Evolutionary conservation across 1,140 invertebrate genomes (phyloP), one percentile per base, ranked within the genome.

Genomic region (Danaus plexippus): DNA sequence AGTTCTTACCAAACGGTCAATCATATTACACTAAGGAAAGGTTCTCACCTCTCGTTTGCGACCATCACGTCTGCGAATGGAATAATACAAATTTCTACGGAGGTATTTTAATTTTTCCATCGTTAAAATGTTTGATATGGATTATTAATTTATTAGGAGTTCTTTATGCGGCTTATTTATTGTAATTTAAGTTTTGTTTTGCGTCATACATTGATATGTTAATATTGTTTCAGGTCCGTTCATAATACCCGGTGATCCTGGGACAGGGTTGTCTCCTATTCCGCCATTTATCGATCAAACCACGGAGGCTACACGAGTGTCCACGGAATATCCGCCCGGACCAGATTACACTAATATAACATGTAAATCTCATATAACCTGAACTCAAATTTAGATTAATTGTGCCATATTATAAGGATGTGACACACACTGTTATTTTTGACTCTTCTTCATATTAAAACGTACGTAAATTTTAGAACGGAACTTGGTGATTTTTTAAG

Each of bases 41-140:
- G 9, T 63, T 59, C 7, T 68, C 80, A 1, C 83, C 83, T 0
- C 49, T 86, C 10, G 59, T 69, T 1, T 86, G 83, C 43, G 74
- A 84, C 53, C 83, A 86, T 13, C 83, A 86, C 22, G 83, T 84
- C 1, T 86, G 83, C 58, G 83, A 86, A 42, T 86, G 80, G 80
- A 86, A 86, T 52, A 77, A 83, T 53, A 86, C 83, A 1, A 86
- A 86, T 53, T 82, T 80, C 45, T 86, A 84, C 54, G 83, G 83
- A 67, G 83, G 83, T 81, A 71, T 32, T 32, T 3, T 3, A 32
- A 2, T 6, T 32, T 32, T 32, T 7, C 7, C 1, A 32, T 32
- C 0, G 4, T 32, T 32, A 32, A 32, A 32, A 32, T 32, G 22
- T 5, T 32, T 32, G 2, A 32, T 32, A 3, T 32, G 7, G 1